Conservation (phyloP, 2,113 vertebrate genomes). For the Chaetorhynchus papuensis region DNA sequence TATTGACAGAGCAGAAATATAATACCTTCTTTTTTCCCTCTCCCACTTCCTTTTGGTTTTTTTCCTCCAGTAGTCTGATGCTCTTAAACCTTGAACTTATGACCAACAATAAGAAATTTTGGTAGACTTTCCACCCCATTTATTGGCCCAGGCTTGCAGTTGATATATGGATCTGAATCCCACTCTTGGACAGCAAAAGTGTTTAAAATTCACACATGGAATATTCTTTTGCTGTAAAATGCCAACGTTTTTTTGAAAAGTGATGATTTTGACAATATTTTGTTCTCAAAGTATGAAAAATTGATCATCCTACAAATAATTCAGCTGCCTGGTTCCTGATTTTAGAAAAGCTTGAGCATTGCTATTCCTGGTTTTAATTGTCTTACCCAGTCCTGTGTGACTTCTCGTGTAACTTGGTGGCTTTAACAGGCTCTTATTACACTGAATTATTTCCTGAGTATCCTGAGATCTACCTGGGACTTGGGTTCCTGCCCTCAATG, state of each 20-base stretch:
- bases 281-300: background rate
- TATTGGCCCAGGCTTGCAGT: background rate
- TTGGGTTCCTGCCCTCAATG: background rate
- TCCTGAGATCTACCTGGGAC: background rate
- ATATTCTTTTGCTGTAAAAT: background rate
- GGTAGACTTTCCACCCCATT: background rate
- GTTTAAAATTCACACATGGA: background rate
- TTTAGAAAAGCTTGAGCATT: background rate
- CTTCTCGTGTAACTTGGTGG: background rate
- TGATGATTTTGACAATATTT: background rate
- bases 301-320: background rate
- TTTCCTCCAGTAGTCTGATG: background rate
- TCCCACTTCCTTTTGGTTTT: accelerated
- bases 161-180: background rate
- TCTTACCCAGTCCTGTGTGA: background rate
- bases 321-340: background rate
- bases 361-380: background rate
- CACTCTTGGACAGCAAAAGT: background rate
- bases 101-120: background rate
- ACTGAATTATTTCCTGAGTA: background rate
- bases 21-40: accelerated
- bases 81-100: background rate
- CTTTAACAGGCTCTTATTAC: background rate
- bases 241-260: background rate
- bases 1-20: background rate